Conservation (phyloP, 2,797 vertebrate genomes). For the Menidia menidia region DNA sequence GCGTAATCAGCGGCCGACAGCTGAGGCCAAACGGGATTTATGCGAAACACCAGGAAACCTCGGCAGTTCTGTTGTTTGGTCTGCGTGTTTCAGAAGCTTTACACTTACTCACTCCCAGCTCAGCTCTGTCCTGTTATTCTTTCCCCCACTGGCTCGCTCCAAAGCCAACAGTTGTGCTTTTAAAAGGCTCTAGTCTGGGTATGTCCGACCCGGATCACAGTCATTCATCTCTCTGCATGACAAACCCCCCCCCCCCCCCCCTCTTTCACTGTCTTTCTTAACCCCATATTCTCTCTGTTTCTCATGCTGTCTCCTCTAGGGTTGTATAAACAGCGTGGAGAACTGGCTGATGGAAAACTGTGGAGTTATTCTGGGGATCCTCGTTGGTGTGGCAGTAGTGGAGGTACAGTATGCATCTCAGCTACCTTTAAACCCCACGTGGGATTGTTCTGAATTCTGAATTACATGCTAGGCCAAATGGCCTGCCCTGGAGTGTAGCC, state of each 20-base stretch:
- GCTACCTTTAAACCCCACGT: neutral
- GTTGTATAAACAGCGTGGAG: conserved; percentile 87
- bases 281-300: conserved; percentile 16
- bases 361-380: conserved; percentile 91
- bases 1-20: conserved; percentile 34
- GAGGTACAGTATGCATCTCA: conserved; percentile 82
- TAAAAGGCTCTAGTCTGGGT: conserved; percentile 62
- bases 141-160: conserved; percentile 50
- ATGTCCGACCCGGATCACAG: conserved; percentile 62
- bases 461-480: neutral
- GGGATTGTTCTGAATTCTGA: neutral
- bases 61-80: conserved; percentile 50
- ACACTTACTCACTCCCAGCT: conserved; percentile 21
- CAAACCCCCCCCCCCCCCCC: neutral
- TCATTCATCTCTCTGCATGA: conserved; percentile 46
- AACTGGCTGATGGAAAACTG: conserved; percentile 90
- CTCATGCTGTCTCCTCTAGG: conserved; percentile 76
- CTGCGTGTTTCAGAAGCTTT: conserved; percentile 46
- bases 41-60: conserved; percentile 42
- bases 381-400: conserved; percentile 86
- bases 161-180: conserved; percentile 73
- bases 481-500: neutral
- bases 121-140: conserved; percentile 63
- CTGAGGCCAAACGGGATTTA: conserved; percentile 33
- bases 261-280: conserved; percentile 22